Percentiles rank a stretch among this genome's conserved stretches.
Evolutionary conservation across 1,140 invertebrate species (phyloP).

Genomic region (Ceratosolen solmsi): DNA sequence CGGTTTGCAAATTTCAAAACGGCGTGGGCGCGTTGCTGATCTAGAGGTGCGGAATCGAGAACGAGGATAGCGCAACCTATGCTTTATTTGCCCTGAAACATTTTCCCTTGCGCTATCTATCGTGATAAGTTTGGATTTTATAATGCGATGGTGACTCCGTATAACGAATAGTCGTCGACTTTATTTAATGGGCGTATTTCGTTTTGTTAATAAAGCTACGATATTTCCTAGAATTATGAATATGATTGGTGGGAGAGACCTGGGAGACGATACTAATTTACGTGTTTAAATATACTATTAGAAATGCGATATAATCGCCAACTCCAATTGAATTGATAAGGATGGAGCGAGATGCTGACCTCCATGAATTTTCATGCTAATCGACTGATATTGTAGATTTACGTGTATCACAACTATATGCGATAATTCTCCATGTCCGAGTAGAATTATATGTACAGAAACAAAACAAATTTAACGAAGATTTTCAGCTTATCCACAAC

Average conservation of each 20-base stretch:
- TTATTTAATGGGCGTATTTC: neutral
- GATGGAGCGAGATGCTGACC: neutral
- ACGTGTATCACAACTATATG: neutral
- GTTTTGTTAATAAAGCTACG: neutral
- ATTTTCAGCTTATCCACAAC: no score
- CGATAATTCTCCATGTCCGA: no score
- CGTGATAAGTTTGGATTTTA: neutral
- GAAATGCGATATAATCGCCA: neutral
- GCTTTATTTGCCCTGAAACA: neutral
- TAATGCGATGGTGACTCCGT: neutral
- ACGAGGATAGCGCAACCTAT: neutral
- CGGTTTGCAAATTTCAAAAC: constrained; percentile 15
- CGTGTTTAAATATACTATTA: neutral
- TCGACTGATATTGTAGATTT: neutral
- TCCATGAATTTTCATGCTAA: neutral
- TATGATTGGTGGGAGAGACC: no score
- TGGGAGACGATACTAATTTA: neutral
- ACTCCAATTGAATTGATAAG: neutral
- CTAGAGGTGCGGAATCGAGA: neutral
- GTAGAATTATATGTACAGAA: no score
- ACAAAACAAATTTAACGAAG: no score
- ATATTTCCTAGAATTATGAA: no score
- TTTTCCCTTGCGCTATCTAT: neutral
- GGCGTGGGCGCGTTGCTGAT: neutral
- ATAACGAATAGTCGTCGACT: neutral